Base-by-base conservation (phyloP, 2,113 vertebrate genomes). In the Siniperca knerii region DNA sequence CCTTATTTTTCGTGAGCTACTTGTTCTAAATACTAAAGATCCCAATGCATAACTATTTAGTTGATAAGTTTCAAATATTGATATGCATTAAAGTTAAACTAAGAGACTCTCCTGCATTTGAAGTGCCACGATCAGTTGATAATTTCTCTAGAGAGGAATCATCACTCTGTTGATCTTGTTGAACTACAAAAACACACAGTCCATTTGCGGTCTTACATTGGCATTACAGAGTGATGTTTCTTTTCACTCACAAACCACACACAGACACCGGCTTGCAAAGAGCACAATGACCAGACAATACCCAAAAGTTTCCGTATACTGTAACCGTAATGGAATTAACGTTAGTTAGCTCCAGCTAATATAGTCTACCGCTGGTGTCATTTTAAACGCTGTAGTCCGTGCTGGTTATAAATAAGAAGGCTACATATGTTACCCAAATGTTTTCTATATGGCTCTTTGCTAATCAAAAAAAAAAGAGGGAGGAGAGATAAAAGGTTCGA, bases 201-300 rank as follows among this genome's bases (percentile, higher is more conserved):
- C 50, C 35, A 64, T 76, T 65, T 76, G 74, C 13, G 21, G 74
- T 23, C 60, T 5, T 11, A 37, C 13, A 76, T 60, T 76, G n/a
- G 44, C 29, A 6, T 64, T 35, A 60, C 3, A 29, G 21, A 67
- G 75, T 20, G 64, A 42, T 55, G 64, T 55, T 67, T 29, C 58
- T 64, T 57, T 67, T 67, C 37, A 55, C 75, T 57, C 50, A 29
- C 23, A 42, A 12, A 77, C 62, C 62, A 29, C 55, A 55, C 44
- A 60, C 54, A 61, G 20, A 52, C 37, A 37, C 33, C 6, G 0
- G 60, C 4, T 40, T 52, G 33, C 60, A 52, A 37, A 76, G 20
- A 67, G 37, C 50, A 77, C 48, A 55, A 13, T 44, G 42, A 61
- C 72, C 72, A 21, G 40, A 48, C 21, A 8, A 44, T 35, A 68